phyloP scores from a whole-genome alignment of 1,140 invertebrate species.

The Apis cerana region DNA sequence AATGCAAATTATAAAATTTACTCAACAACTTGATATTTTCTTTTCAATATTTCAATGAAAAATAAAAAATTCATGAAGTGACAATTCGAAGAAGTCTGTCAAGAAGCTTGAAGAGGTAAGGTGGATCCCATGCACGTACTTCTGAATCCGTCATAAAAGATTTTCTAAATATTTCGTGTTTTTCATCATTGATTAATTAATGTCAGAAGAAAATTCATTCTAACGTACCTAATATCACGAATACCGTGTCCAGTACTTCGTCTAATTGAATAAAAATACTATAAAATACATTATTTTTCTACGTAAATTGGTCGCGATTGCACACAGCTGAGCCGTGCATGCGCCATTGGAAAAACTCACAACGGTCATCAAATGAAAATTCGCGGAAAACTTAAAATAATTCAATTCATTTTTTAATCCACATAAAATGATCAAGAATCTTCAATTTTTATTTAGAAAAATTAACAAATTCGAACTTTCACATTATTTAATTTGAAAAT shows the following conservation, averaged over 20 bases:
- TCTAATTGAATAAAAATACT: constrained; percentile 68
- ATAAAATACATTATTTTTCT: constrained; percentile 69
- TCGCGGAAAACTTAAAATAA: constrained; percentile 40
- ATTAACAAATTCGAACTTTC: neutral
- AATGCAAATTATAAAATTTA: neutral
- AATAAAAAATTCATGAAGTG: constrained; percentile 40
- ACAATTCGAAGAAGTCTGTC: constrained; percentile 60
- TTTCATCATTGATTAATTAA: constrained; percentile 36
- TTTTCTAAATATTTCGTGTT: constrained; percentile 30
- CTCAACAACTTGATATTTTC: neutral
- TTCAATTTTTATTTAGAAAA: neutral
- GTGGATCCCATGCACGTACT: constrained; percentile 72
- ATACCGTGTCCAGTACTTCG: constrained; percentile 63
- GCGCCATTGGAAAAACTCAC: constrained; percentile 75
- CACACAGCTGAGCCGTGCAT: constrained; percentile 75
- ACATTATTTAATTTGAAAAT: constrained; percentile 1
- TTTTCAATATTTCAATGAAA: constrained; percentile 1
- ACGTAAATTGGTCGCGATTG: constrained; percentile 57
- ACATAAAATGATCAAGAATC: neutral
- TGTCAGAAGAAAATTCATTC: constrained; percentile 30
- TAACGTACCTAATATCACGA: constrained; percentile 64
- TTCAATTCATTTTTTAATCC: neutral
- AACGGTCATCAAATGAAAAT: constrained; percentile 62
- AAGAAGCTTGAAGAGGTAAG: constrained; percentile 55
- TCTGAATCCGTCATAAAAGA: constrained; percentile 62